Base-by-base conservation (phyloP, 2,113 vertebrate genomes). In the Chaenocephalus aceratus region DNA sequence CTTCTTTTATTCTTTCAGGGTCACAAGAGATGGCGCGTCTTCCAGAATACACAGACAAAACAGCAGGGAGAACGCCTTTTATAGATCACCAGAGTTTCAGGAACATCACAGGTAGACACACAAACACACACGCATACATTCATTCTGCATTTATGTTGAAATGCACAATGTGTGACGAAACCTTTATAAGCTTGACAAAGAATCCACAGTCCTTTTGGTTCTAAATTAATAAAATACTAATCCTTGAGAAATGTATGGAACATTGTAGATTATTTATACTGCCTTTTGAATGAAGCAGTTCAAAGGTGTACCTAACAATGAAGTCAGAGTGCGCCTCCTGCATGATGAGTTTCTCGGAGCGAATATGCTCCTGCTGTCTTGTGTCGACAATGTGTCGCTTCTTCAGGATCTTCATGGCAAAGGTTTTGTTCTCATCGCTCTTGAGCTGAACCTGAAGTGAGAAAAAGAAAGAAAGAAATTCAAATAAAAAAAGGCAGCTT, bases 341-440 rank as follows among this genome's bases (percentile, higher is more conserved):
- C 98, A 99, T 99, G 89, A 99, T 99, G 90, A 98, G 97, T 86
- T 99, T 99, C 94, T 99, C 98, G 0, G 98, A 99, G 68, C 98
- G 98, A 82, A 99, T 99, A 92, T 99, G 98, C 85, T 99, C 98
- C 92, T 99, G 98, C 83, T 99, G 98, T 83, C 98, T 93, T 0
- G 98, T 99, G 87, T 99, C 98, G 57, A 99, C 97, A 0, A 99
- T 99, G 93, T 99, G 98, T 4, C 97, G 94, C 82, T 99, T 99
- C 94, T 99, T 99, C 91, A 99, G 95, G 84, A 99, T 99, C 90
- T 99, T 99, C 98, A 99, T 99, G 34, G 98, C 98, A 26, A 98
- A 99, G 0, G 98, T 99, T 93, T 97, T 99, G 3, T 96, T 96
- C 85, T 99, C 97, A 11, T 99, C 98, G 10, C 97, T 99, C 88